Conservation (phyloP, 2,113 vertebrate species). For the Arizona elegans region DNA sequence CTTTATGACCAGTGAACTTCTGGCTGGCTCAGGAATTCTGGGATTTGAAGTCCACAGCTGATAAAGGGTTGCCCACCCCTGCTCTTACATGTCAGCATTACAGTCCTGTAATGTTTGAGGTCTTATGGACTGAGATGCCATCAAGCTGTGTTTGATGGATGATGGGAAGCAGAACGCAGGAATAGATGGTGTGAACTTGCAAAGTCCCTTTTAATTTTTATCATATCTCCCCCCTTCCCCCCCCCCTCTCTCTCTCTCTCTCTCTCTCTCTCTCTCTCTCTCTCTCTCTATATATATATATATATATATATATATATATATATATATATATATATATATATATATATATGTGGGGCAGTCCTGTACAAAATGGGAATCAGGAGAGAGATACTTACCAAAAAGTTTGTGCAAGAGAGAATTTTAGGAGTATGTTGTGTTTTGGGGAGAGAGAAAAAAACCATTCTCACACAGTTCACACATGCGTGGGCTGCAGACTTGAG, state of each 20-base stretch:
- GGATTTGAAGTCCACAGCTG: not conserved
- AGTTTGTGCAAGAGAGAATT: not conserved
- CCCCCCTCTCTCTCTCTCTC: no score
- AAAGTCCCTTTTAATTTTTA: not conserved
- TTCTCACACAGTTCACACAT: not conserved
- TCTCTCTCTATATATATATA: no score
- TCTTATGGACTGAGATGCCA: not conserved
- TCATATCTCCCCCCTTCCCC: not conserved
- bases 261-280: no score
- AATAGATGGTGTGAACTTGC: not conserved
- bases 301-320: no score
- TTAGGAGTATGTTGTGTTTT: not conserved
- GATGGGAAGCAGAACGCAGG: not conserved
- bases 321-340: no score
- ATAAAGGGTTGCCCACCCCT: not conserved
- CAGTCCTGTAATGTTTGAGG: not conserved
- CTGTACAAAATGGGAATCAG: not conserved
- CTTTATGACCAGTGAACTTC: not conserved
- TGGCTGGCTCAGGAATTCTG: not conserved
- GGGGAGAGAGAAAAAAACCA: not conserved
- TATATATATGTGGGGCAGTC: no score
- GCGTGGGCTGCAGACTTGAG: not conserved
- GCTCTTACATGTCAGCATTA: not conserved
- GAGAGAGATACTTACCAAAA: not conserved
- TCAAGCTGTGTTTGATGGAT: not conserved